phyloP scores from a whole-genome alignment of 2,113 vertebrate species.

The Montifringilla adamsi region DNA sequence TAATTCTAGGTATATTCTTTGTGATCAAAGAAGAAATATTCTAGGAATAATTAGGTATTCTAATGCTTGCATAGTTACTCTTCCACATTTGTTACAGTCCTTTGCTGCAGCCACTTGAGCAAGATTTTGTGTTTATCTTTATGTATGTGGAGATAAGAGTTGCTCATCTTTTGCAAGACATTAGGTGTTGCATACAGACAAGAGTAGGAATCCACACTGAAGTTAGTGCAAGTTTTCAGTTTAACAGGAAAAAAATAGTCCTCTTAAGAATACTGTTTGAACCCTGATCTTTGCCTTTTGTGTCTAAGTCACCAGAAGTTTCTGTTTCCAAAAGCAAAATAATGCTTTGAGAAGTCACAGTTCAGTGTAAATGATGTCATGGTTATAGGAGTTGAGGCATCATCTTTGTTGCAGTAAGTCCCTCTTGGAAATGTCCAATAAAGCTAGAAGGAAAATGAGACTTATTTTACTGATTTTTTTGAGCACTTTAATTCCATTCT shows the following conservation, averaged over 20 bases:
- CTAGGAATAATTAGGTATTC: not conserved
- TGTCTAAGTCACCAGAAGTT: not conserved
- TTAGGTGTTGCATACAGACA: accelerated
- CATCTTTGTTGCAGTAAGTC: not conserved
- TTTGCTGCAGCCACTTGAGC: not conserved
- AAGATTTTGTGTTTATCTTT: conserved; percentile 1
- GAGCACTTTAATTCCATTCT: not conserved
- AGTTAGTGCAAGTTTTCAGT: not conserved
- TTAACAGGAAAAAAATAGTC: not conserved
- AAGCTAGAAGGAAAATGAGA: not conserved
- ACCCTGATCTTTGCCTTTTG: not conserved
- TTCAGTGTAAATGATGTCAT: not conserved
- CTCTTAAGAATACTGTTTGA: not conserved
- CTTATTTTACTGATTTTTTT: not conserved
- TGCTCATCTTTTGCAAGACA: not conserved
- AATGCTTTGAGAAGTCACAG: not conserved
- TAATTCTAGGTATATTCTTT: not conserved
- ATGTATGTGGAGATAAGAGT: not conserved
- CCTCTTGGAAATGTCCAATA: not conserved
- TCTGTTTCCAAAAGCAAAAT: not conserved
- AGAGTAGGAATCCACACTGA: not conserved
- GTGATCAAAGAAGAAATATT: not conserved
- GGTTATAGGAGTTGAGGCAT: not conserved
- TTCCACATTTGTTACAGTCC: not conserved
- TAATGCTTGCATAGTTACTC: not conserved